Evolutionary conservation across 2,888 invertebrate species (phyloP).

Genomic region (Drosophila kanekoi): DNA sequence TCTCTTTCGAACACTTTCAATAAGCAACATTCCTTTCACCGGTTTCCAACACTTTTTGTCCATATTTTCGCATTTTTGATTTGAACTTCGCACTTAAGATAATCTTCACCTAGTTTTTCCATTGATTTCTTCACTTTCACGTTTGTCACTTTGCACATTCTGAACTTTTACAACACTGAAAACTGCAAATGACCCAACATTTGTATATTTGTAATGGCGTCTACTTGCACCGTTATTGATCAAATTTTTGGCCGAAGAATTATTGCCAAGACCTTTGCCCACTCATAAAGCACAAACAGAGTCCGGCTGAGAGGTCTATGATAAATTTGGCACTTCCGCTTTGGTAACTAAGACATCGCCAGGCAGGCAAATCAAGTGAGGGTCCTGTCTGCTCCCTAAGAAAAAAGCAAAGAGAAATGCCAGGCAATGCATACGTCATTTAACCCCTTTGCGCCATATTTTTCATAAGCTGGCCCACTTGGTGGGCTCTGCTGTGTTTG

Average conservation of each 20-base stretch:
- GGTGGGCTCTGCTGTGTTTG: conserved; percentile 20
- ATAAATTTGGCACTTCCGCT: conserved; percentile 71
- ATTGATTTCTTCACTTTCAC: conserved; percentile 33
- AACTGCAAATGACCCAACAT: conserved; percentile 67
- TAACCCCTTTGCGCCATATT: conserved; percentile 80
- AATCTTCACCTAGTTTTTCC: neutral
- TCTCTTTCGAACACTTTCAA: too few relatives aligned
- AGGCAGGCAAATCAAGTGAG: conserved; percentile 63
- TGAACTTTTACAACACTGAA: conserved; percentile 26
- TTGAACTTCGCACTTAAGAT: neutral
- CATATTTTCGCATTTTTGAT: neutral
- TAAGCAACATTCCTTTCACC: neutral
- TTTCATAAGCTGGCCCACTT: conserved; percentile 69
- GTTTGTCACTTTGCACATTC: conserved; percentile 36
- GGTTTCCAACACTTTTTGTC: neutral
- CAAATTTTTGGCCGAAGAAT: conserved; percentile 54
- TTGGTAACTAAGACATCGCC: conserved; percentile 76
- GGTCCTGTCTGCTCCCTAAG: conserved; percentile 7
- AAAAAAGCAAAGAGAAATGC: conserved; percentile 61
- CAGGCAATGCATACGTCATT: conserved; percentile 79
- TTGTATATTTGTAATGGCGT: conserved; percentile 44
- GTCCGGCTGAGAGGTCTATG: conserved; percentile 48
- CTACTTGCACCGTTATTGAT: conserved; percentile 62
- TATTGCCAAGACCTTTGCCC: conserved; percentile 47
- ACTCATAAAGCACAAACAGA: conserved; percentile 65